phyloP scores from a whole-genome alignment of 2,113 vertebrate species.

The Melanotaenia duboulayi region DNA sequence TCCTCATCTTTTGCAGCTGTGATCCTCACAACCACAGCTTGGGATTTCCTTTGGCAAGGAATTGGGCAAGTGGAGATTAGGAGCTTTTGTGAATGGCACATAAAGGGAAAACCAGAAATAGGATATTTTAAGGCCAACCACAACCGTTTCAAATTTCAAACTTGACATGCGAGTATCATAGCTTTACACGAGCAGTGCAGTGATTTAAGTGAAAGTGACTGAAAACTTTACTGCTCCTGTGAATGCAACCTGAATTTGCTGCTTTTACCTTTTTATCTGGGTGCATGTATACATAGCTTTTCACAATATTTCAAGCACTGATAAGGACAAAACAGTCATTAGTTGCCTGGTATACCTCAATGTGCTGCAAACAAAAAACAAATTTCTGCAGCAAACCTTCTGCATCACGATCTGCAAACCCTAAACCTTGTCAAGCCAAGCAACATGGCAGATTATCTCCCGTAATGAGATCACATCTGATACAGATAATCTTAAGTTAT shows the following conservation, averaged over 20 bases:
- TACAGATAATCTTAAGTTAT: not conserved
- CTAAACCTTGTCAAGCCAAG: not conserved
- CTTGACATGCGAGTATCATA: not conserved
- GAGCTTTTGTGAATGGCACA: slow-evolving; percentile 48
- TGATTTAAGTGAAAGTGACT: not conserved
- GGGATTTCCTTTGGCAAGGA: slow-evolving; percentile 56
- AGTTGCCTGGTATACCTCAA: too few relatives aligned
- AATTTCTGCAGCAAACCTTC: not conserved
- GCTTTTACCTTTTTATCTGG: too few relatives aligned
- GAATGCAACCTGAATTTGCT: too few relatives aligned
- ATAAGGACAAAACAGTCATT: too few relatives aligned
- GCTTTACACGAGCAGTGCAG: not conserved
- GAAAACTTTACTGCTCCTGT: too few relatives aligned
- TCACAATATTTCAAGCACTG: too few relatives aligned
- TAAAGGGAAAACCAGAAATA: not conserved
- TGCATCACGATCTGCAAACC: not conserved
- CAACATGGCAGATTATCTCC: not conserved
- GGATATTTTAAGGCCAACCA: slow-evolving; percentile 4
- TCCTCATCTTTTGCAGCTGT: slow-evolving; percentile 53
- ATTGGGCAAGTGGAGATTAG: slow-evolving; percentile 38
- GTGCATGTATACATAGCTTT: too few relatives aligned
- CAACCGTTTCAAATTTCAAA: not conserved
- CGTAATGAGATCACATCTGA: not conserved
- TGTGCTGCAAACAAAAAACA: too few relatives aligned
- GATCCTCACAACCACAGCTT: slow-evolving; percentile 45